A percentile compares a stretch with the other conserved stretches of the same genome.
Conservation (phyloP, 2,797 vertebrate genomes). For the Gobio occitaniae region DNA sequence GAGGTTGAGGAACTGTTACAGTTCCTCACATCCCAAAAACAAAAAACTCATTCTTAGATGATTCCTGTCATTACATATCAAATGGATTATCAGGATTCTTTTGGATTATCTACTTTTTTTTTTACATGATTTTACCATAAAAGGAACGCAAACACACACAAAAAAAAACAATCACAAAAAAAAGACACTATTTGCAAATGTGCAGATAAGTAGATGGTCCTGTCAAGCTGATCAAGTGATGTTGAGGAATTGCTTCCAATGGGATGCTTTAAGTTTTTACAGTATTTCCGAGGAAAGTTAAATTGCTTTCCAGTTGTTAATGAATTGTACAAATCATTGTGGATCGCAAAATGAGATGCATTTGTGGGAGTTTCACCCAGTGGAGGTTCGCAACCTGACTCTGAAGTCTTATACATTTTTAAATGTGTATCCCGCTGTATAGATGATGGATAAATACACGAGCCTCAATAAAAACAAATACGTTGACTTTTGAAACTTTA, state of each 20-base stretch:
- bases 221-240: slow-evolving; percentile 66
- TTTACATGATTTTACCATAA: slow-evolving; percentile 56
- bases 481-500: slow-evolving; percentile 60
- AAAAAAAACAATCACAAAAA: slow-evolving; percentile 51
- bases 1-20: slow-evolving; percentile 22
- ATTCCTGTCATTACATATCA: slow-evolving; percentile 52
- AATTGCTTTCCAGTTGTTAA: slow-evolving; percentile 67
- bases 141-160: slow-evolving; percentile 48
- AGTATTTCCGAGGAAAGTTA: slow-evolving; percentile 63
- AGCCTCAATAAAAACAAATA: slow-evolving; percentile 70
- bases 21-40: slow-evolving; percentile 61
- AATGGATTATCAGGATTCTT: slow-evolving; percentile 62
- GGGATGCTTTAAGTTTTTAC: slow-evolving; percentile 66
- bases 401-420: slow-evolving; percentile 73
- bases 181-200: slow-evolving; percentile 58
- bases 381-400: slow-evolving; percentile 61
- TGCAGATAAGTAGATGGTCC: slow-evolving; percentile 69
- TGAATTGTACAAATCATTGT: slow-evolving; percentile 64
- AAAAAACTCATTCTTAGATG: slow-evolving; percentile 66
- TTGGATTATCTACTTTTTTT: slow-evolving; percentile 60
- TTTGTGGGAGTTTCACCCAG: slow-evolving; percentile 58
- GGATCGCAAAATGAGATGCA: slow-evolving; percentile 53
- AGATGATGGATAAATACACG: slow-evolving; percentile 65
- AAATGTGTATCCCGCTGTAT: slow-evolving; percentile 67
- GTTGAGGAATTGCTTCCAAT: slow-evolving; percentile 67